These are phyloP conservation scores for Manacus vitellinus DNA, from an alignment of 2,113 vertebrate species.

Conservation along the genomic window DNA sequence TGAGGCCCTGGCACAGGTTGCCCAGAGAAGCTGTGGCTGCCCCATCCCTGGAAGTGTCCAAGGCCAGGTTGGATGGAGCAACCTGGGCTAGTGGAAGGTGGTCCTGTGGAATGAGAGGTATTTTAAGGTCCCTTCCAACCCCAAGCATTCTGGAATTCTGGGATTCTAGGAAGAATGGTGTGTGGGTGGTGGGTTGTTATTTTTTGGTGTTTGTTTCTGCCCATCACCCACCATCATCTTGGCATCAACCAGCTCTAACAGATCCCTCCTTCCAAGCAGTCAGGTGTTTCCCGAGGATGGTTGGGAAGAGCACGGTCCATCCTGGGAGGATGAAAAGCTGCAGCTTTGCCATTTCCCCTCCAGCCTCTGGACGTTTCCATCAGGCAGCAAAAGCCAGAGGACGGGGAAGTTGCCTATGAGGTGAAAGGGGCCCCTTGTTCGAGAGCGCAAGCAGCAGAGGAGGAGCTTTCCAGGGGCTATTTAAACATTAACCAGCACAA, in stretches of 20 bases:
- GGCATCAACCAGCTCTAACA: background rate
- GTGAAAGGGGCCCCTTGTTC: background rate
- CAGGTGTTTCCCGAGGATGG: background rate
- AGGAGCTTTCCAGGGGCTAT: background rate
- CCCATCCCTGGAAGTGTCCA: background rate
- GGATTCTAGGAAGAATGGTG: background rate
- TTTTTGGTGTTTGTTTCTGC: background rate
- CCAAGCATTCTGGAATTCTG: background rate
- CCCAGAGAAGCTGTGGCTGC: background rate
- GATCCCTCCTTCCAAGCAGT: background rate
- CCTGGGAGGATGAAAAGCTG: background rate
- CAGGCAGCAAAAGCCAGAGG: background rate
- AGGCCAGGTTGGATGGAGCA: background rate
- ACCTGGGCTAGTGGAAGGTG: accelerated
- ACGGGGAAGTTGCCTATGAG: background rate
- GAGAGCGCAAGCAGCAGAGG: background rate
- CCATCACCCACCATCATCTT: accelerated
- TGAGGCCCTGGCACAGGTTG: background rate
- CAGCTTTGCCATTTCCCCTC: background rate
- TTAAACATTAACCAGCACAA: conserved; percentile 43
- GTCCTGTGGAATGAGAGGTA: background rate
- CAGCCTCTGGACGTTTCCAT: background rate
- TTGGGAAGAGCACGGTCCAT: background rate
- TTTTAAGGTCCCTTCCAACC: background rate
- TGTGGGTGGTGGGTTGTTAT: background rate